phyloP scores from a whole-genome alignment of 2,797 vertebrate species.

The Pseudochromis fuscus region DNA sequence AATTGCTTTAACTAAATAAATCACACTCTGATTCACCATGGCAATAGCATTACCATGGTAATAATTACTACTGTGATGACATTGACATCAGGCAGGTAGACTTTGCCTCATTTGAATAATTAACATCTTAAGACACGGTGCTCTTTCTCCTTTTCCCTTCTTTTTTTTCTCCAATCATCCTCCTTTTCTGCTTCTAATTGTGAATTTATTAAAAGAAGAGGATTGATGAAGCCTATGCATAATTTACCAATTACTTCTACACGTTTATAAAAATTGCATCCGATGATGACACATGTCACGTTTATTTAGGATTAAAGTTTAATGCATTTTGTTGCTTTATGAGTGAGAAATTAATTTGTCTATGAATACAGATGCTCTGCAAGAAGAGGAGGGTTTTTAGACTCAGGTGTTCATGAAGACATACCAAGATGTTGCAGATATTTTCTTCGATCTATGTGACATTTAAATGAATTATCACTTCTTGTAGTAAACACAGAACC shows the following conservation, averaged over 20 bases:
- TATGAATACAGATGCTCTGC: constrained; percentile 67
- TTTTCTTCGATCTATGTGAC: too few relatives aligned
- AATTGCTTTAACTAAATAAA: constrained; percentile 98
- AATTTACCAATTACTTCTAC: constrained; percentile 84
- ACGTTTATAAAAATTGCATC: constrained; percentile 81
- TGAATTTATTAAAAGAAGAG: constrained; percentile 83
- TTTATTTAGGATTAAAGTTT: constrained; percentile 86
- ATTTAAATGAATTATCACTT: neutral
- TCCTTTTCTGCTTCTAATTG: constrained; percentile 80
- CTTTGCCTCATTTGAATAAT: constrained; percentile 87
- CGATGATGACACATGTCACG: constrained; percentile 78
- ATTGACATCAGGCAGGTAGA: constrained; percentile 85
- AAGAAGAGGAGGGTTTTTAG: constrained; percentile 22
- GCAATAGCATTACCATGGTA: constrained; percentile 88
- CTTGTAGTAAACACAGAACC: neutral
- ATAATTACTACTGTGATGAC: constrained; percentile 86
- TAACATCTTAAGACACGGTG: constrained; percentile 82
- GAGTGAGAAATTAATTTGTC: constrained; percentile 77
- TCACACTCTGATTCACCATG: constrained; percentile 89
- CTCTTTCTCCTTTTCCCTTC: constrained; percentile 54
- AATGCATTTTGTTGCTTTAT: constrained; percentile 74
- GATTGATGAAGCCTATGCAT: constrained; percentile 83
- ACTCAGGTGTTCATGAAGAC: too few relatives aligned
- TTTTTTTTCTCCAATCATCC: constrained; percentile 42
- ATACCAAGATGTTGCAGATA: too few relatives aligned